Evolutionary conservation across 2,113 vertebrate genomes (phyloP).

Genomic region (Megaptera novaeangliae): DNA sequence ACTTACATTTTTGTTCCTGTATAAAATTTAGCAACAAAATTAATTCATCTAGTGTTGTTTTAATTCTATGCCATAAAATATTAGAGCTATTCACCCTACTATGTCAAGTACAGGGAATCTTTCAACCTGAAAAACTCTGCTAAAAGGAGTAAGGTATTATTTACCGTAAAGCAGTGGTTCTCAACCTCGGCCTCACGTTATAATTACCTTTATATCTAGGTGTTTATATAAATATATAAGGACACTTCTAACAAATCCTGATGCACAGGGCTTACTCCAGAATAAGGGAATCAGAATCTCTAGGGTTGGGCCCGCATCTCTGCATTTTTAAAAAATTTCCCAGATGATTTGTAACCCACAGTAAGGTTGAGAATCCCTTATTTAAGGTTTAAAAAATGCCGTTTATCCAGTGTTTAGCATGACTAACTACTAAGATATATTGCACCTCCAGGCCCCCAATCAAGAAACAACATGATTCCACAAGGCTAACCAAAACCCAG

Average conservation of each 20-base stretch:
- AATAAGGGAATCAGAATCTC: background rate
- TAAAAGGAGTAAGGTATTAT: background rate
- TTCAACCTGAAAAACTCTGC: background rate
- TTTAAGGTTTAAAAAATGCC: background rate
- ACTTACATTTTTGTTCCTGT: conserved; percentile 75
- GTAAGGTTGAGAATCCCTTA: conserved; percentile 10
- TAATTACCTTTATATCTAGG: background rate
- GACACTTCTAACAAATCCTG: background rate
- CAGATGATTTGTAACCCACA: background rate
- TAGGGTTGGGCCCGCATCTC: background rate
- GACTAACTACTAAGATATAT: background rate
- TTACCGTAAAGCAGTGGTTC: background rate
- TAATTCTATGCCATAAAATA: conserved; percentile 53
- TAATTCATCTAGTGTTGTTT: conserved; percentile 64
- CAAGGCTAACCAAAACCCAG: background rate
- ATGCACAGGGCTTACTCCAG: background rate
- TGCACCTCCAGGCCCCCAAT: background rate
- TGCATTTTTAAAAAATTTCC: background rate
- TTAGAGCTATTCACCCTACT: conserved; percentile 40
- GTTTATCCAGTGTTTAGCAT: background rate
- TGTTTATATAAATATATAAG: background rate
- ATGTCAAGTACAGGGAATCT: background rate
- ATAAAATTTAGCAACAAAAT: conserved; percentile 75
- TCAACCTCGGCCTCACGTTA: background rate
- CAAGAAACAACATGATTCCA: background rate